These are phyloP conservation scores for Ametastegia equiseti DNA, from an alignment of 2,888 invertebrate genomes.

Conservation along the genomic window DNA sequence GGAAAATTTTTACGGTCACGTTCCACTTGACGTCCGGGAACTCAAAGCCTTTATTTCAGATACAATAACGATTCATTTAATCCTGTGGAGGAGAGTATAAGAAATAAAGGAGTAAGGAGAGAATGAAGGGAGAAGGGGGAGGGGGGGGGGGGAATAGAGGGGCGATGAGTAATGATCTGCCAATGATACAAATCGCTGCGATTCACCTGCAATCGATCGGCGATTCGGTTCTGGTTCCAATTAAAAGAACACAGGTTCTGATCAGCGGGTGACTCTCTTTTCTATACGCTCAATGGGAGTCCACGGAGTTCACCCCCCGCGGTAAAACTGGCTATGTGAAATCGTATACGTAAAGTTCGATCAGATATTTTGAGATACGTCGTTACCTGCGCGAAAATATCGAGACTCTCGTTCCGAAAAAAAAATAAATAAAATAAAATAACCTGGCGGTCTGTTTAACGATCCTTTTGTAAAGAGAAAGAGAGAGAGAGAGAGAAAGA, in stretches of 20 bases:
- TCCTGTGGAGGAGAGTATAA: no score
- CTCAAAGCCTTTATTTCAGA: slow-evolving; percentile 52
- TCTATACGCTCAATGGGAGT: slow-evolving; percentile 59
- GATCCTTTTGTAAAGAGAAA: background rate
- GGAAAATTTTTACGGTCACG: background rate
- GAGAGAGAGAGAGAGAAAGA: background rate
- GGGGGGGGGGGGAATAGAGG: slow-evolving; percentile 51
- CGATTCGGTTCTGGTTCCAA: slow-evolving; percentile 72
- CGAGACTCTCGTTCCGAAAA: background rate
- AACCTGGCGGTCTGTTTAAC: background rate
- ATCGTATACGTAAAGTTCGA: slow-evolving; percentile 30
- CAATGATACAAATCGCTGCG: slow-evolving; percentile 73
- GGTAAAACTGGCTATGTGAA: slow-evolving; percentile 52
- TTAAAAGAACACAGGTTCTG: slow-evolving; percentile 72
- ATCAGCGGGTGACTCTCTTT: slow-evolving; percentile 68
- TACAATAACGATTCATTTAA: slow-evolving; percentile 65
- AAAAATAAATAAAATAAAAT: no score
- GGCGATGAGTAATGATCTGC: slow-evolving; percentile 72
- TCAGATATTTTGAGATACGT: background rate
- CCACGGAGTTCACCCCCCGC: slow-evolving; percentile 59
- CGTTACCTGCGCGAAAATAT: slow-evolving; percentile 20
- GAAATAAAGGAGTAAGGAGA: no score
- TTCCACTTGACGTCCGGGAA: slow-evolving; percentile 13
- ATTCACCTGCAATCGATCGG: slow-evolving; percentile 72
- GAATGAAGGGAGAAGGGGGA: slow-evolving; percentile 29